These are phyloP conservation scores for Phlogophora meticulosa DNA, from an alignment of 2,888 invertebrate genomes.

Conservation along the genomic window DNA sequence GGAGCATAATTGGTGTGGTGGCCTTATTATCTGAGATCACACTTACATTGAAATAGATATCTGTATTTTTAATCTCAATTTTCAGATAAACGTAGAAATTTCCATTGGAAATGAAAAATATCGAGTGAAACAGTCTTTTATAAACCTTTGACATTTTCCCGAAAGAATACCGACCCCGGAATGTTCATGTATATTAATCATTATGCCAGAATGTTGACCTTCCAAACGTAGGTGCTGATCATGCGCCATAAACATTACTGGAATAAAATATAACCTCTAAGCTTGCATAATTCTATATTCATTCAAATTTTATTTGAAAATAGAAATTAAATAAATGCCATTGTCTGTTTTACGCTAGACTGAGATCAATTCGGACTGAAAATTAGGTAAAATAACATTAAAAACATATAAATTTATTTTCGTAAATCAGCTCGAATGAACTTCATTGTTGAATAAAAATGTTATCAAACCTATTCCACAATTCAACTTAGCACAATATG, in stretches of 20 bases:
- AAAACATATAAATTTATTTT: conserved; percentile 4
- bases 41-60: conserved; percentile 19
- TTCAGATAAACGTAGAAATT: neutral
- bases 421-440: neutral
- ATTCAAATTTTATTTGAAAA: conserved; percentile 7
- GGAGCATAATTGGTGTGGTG: conserved; percentile 42
- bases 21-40: conserved; percentile 40
- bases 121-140: neutral
- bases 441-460: conserved; percentile 12
- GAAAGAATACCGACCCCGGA: neutral
- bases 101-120: neutral
- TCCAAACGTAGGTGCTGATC: conserved; percentile 4
- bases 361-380: neutral
- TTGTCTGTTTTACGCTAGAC: neutral
- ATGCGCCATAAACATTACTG: neutral
- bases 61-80: conserved; percentile 20
- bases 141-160: neutral
- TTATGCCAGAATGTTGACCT: conserved; percentile 2
- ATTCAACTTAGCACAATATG: conserved; percentile 14
- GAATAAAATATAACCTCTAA: conserved; percentile 24
- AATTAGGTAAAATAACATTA: neutral
- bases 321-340: neutral
- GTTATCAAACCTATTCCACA: neutral
- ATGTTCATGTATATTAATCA: neutral
- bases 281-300: conserved; percentile 8